phyloP scores from a whole-genome alignment of 1,140 invertebrate species.

The Drosophila jambulina region DNA sequence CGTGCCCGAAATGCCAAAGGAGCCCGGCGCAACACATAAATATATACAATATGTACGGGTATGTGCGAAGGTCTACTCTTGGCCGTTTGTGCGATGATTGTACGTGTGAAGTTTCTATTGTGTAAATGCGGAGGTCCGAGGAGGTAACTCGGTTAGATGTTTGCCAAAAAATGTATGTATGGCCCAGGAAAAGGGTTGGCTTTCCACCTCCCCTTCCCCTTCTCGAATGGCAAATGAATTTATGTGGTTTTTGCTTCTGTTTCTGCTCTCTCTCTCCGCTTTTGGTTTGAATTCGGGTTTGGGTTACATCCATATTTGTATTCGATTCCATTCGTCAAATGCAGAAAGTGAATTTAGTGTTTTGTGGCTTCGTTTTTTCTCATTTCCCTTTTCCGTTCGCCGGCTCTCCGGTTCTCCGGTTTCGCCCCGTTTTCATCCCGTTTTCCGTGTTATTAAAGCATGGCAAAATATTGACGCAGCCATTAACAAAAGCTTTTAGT shows the following conservation, averaged over 20 bases:
- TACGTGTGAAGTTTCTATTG: slow-evolving; percentile 73
- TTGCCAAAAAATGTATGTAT: slow-evolving; percentile 30
- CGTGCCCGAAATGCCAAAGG: slow-evolving; percentile 70
- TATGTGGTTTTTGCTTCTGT: slow-evolving; percentile 60
- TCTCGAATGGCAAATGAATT: slow-evolving; percentile 64
- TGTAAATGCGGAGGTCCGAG: slow-evolving; percentile 50
- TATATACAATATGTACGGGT: slow-evolving; percentile 29
- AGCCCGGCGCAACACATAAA: slow-evolving; percentile 5
- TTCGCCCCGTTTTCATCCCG: slow-evolving; percentile 8
- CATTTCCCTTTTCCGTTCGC: slow-evolving; percentile 38
- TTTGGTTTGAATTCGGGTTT: not conserved
- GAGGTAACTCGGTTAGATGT: slow-evolving; percentile 20
- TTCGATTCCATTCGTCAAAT: slow-evolving; percentile 74
- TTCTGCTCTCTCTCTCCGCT: slow-evolving; percentile 23
- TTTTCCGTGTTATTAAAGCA: slow-evolving; percentile 60
- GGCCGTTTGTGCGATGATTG: slow-evolving; percentile 46
- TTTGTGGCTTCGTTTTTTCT: slow-evolving; percentile 40
- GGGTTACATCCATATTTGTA: slow-evolving; percentile 40
- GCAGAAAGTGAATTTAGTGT: slow-evolving; percentile 61
- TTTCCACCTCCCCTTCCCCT: not conserved
- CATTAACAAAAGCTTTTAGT: slow-evolving; percentile 81
- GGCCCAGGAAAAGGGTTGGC: slow-evolving; percentile 67
- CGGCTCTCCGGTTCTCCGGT: slow-evolving; percentile 15
- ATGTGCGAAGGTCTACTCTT: slow-evolving; percentile 19
- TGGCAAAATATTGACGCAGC: slow-evolving; percentile 71